Base-by-base conservation (phyloP, 2,113 vertebrate species). In the Nyctereutes procyonoides region DNA sequence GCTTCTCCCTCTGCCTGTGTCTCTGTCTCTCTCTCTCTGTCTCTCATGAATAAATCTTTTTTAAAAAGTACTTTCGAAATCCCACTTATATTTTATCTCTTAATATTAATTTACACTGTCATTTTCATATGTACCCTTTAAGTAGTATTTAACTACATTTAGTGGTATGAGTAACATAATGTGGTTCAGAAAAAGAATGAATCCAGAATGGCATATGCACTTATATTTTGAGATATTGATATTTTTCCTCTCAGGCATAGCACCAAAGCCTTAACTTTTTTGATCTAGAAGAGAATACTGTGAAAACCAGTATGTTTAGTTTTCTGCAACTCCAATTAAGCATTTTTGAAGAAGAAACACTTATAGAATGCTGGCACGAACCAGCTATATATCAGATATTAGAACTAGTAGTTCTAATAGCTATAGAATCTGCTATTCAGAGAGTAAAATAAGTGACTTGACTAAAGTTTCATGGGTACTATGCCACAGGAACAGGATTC, bases 151-250 rank as follows among this genome's bases (percentile, higher is more conserved):
- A 53, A 62, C 55, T 60, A 60, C 55, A 28, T 94, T 90, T 83
- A 90, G 22, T 95, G 62, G 17, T 89, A 69, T 85, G 48, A 69
- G 65, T 56, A 43, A 58, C n/a, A 82, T 71, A 80, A 26, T 38
- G 26, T 79, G 55, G 11, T 84, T 94, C 1, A 48, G 30, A 95
- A 84, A 71, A 58, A 76, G 51, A 90, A 73, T 35, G 32, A n/a
- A 16, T 38, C 53, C 28, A 96, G n/a, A 22, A 43, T 79, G 35
- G 26, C 17, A 93, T 91, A 3, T 65, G 28, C 10, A 4, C 74
- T 88, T 73, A 76, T 80, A 90, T 95, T 90, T 93, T 97, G 67
- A 97, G 62, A 88, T 94, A 73, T 13, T 89, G 30, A 35, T 95
- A 30, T 26, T 94, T 94, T 95, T 96, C 28, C 2, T 73, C 0